Evolutionary conservation across 1,140 invertebrate genomes (phyloP).

Genomic region (Drosophila tani): DNA sequence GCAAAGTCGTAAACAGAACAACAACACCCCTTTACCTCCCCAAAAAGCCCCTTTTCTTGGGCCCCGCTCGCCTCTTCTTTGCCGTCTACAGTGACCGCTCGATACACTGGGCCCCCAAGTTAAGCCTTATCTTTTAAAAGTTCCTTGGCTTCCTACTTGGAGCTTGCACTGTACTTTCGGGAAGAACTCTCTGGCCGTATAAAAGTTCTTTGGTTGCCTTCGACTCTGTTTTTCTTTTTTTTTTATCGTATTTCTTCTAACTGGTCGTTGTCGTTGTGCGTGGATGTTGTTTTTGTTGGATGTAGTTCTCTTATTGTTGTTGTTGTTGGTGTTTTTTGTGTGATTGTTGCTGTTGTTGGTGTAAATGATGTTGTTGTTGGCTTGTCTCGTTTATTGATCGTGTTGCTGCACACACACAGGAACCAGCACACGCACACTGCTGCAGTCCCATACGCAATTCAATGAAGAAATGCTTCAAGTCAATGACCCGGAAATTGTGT

Average conservation of each 20-base stretch:
- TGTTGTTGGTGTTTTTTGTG: constrained; percentile 37
- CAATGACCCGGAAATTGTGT: constrained; percentile 84
- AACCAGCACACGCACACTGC: constrained; percentile 53
- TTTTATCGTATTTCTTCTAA: constrained; percentile 81
- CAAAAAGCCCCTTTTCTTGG: neutral
- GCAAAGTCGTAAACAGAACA: constrained; percentile 57
- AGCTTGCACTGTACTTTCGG: constrained; percentile 19
- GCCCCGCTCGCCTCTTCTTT: constrained; percentile 7
- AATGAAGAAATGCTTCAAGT: constrained; percentile 83
- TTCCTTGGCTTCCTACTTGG: neutral
- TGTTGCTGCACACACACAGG: constrained; percentile 73
- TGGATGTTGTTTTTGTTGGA: constrained; percentile 37
- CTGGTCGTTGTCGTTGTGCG: constrained; percentile 71
- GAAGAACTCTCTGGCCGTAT: constrained; percentile 42
- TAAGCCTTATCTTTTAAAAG: too few species aligned
- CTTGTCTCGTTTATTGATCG: constrained; percentile 83
- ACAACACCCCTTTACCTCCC: constrained; percentile 50
- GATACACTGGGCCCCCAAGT: neutral
- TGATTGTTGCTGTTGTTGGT: constrained; percentile 11
- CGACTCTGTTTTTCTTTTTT: constrained; percentile 36
- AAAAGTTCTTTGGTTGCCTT: constrained; percentile 54
- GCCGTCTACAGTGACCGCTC: neutral
- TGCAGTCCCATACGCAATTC: constrained; percentile 82
- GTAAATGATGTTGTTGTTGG: constrained; percentile 46
- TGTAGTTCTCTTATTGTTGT: constrained; percentile 15